A percentile compares a stretch with the other conserved stretches of the same genome.
Conservation (phyloP, 53 echinoderm and acorn worm genomes). For the Temnopleurus reevesii region DNA sequence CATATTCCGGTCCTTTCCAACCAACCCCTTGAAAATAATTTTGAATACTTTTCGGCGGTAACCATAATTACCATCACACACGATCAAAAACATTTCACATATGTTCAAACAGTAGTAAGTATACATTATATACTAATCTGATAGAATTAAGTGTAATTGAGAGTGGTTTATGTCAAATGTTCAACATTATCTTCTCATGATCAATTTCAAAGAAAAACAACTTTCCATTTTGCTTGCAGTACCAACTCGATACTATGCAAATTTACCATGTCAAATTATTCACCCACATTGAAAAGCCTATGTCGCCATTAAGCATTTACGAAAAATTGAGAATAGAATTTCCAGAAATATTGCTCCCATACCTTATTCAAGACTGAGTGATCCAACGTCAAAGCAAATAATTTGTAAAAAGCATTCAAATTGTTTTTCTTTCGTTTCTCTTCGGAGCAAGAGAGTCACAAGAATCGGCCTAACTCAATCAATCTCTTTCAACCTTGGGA, state of each 20-base stretch:
- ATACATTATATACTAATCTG: not conserved
- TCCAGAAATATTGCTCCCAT: not conserved
- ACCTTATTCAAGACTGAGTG: not conserved
- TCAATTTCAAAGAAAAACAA: not conserved
- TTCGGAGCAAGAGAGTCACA: not conserved
- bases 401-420: conserved; percentile 37
- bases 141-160: not conserved
- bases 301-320: not conserved
- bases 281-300: not conserved
- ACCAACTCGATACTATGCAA: not conserved
- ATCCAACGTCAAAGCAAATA: conserved; percentile 16
- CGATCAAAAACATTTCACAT: too few species aligned
- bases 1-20: too few species aligned
- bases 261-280: not conserved
- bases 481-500: conserved; percentile 11
- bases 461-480: conserved; percentile 4
- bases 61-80: too few species aligned
- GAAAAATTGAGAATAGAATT: not conserved
- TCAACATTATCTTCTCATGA: not conserved
- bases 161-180: not conserved
- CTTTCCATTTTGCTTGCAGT: not conserved
- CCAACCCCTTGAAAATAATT: too few species aligned
- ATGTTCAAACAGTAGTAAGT: too few species aligned
- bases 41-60: too few species aligned
- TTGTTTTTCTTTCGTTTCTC: not conserved